These are phyloP conservation scores for Eumerus sabulonum DNA, from an alignment of 2,888 invertebrate genomes.

Conservation along the genomic window DNA sequence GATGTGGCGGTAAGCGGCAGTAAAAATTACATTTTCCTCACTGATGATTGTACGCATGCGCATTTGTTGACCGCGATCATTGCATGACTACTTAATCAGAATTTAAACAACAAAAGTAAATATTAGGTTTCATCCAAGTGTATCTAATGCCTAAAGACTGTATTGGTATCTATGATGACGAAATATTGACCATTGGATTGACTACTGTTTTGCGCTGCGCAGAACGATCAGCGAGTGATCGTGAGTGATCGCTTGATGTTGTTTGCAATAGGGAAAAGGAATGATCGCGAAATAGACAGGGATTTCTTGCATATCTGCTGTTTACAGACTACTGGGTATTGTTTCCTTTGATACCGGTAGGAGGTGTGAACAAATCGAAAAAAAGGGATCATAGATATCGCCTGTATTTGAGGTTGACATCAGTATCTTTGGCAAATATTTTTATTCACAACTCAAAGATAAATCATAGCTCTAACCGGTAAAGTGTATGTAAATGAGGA, in stretches of 20 bases:
- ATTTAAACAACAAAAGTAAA: conserved; percentile 51
- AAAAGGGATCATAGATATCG: too few relatives aligned
- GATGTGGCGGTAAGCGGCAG: conserved; percentile 17
- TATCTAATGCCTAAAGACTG: conserved; percentile 13
- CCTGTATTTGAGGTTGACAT: too few relatives aligned
- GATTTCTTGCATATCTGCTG: too few relatives aligned
- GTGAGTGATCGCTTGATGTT: not conserved
- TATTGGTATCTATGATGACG: conserved; percentile 20
- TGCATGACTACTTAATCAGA: conserved; percentile 59
- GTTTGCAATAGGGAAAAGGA: too few relatives aligned
- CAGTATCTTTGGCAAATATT: too few relatives aligned
- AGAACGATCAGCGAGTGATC: not conserved
- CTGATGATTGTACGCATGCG: conserved; percentile 47
- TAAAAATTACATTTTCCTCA: conserved; percentile 69
- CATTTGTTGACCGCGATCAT: conserved; percentile 38
- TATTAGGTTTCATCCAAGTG: conserved; percentile 16
- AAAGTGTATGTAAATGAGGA: too few relatives aligned
- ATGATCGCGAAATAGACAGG: too few relatives aligned
- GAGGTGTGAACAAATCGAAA: too few relatives aligned
- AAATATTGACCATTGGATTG: conserved; percentile 52
- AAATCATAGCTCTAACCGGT: too few relatives aligned
- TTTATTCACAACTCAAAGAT: too few relatives aligned
- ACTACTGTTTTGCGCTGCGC: conserved; percentile 44
- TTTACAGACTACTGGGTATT: too few relatives aligned
- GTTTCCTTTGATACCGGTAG: too few relatives aligned